These are phyloP conservation scores for Acronicta psi DNA, from an alignment of 2,888 invertebrate genomes.

Conservation along the genomic window DNA sequence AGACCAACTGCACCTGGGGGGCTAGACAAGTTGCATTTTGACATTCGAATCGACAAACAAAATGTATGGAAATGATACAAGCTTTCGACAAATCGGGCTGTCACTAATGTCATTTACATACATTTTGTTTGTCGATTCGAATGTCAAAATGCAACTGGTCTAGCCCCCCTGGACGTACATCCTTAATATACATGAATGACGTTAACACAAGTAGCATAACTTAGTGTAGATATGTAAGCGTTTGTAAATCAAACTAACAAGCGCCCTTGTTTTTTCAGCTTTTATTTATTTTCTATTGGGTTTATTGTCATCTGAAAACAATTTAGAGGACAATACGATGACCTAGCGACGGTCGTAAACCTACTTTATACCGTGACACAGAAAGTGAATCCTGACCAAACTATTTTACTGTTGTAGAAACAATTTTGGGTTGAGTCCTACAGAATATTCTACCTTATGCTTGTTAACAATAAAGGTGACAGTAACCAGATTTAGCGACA, in stretches of 20 bases:
- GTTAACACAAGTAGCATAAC: not conserved
- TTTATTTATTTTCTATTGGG: constrained; percentile 58
- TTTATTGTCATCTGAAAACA: constrained; percentile 64
- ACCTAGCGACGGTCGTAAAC: constrained; percentile 55
- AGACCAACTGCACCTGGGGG: too few species aligned
- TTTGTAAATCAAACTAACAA: constrained; percentile 50
- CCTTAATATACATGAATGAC: not conserved
- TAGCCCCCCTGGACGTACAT: too few species aligned
- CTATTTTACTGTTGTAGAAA: constrained; percentile 36
- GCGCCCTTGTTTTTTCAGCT: constrained; percentile 37
- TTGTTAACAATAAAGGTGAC: not conserved
- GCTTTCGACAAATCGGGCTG: too few species aligned
- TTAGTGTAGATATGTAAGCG: not conserved
- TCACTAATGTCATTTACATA: too few species aligned
- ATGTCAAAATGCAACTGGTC: too few species aligned
- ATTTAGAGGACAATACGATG: constrained; percentile 56
- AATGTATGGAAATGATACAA: too few species aligned
- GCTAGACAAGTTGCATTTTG: too few species aligned
- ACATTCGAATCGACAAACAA: too few species aligned
- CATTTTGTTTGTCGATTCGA: too few species aligned
- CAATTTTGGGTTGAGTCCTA: not conserved
- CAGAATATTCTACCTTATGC: constrained; percentile 4
- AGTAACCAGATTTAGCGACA: not conserved
- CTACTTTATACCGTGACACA: constrained; percentile 55
- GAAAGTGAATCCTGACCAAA: constrained; percentile 56